Evolutionary conservation across 2,888 invertebrate genomes (phyloP).

Genomic region (Camponotus fellah): DNA sequence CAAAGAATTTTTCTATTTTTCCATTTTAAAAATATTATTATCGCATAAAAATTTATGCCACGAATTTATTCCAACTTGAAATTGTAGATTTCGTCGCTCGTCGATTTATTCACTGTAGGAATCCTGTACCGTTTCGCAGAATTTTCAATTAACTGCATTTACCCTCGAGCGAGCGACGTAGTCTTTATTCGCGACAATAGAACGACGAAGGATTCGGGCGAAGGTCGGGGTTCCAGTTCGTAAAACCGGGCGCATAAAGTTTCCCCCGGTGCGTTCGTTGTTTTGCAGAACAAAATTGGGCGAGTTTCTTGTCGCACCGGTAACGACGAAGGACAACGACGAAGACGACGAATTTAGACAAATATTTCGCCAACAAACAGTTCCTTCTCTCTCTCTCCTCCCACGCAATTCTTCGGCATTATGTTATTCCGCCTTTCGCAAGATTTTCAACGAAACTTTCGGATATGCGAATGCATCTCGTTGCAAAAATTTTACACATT

Average conservation of each 20-base stretch:
- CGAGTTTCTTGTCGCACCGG: conserved; percentile 28
- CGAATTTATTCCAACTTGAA: not conserved
- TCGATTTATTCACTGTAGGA: conserved; percentile 37
- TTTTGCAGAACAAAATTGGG: conserved; percentile 58
- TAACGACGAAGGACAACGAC: conserved; percentile 50
- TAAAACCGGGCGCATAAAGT: conserved; percentile 56
- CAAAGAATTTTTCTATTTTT: not conserved
- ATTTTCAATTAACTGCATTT: conserved; percentile 59
- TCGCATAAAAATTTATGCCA: not conserved
- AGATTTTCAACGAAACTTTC: conserved; percentile 9
- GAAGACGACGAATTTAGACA: conserved; percentile 19
- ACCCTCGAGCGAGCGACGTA: conserved; percentile 26
- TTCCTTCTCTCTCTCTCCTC: not conserved
- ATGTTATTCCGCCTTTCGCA: conserved; percentile 16
- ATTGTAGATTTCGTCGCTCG: not conserved
- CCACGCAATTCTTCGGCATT: not conserved
- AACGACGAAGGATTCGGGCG: conserved; percentile 43
- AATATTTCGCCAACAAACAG: conserved; percentile 42
- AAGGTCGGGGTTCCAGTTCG: conserved; percentile 61
- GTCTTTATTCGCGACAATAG: conserved; percentile 46
- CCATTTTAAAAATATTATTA: not conserved
- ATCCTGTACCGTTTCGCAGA: conserved; percentile 12
- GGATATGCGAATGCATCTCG: not conserved
- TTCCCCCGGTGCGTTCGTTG: conserved; percentile 32
- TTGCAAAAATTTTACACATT: conserved; percentile 8